These are phyloP conservation scores for Hephaestus fuliginosus DNA, from an alignment of 2,797 vertebrate genomes.

Conservation along the genomic window DNA sequence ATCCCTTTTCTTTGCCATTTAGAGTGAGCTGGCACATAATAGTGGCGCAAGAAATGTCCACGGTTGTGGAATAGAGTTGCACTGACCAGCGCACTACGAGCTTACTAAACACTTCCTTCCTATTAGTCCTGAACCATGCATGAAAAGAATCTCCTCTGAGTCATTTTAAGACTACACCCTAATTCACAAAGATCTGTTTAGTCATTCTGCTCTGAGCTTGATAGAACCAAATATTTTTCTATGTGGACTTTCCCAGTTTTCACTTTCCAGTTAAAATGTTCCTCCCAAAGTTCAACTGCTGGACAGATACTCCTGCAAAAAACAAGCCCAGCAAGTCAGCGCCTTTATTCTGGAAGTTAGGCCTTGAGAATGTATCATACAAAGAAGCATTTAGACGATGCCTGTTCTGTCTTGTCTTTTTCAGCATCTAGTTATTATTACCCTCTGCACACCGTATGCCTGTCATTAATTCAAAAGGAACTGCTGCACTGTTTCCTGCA, in stretches of 20 bases:
- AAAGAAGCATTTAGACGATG: neutral
- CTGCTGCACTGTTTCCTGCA: slow-evolving; percentile 64
- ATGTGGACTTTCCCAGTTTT: slow-evolving; percentile 14
- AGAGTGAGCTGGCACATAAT: neutral
- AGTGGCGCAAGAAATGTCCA: slow-evolving; percentile 4
- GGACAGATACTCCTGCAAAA: neutral
- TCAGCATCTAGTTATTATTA: slow-evolving; percentile 8
- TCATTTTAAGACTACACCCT: slow-evolving; percentile 39
- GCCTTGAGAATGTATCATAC: neutral
- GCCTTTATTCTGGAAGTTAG: slow-evolving; percentile 10
- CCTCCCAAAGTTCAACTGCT: neutral
- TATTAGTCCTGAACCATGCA: neutral
- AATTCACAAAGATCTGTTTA: slow-evolving; percentile 26
- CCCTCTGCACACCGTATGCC: neutral
- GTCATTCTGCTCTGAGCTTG: slow-evolving; percentile 36
- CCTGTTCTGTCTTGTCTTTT: neutral
- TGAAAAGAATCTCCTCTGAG: slow-evolving; percentile 43
- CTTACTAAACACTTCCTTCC: slow-evolving; percentile 35
- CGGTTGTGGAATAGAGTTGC: slow-evolving; percentile 9
- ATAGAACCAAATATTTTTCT: slow-evolving; percentile 16
- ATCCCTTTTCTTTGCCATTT: neutral
- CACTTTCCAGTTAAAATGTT: slow-evolving; percentile 14
- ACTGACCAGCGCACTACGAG: slow-evolving; percentile 33
- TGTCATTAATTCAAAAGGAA: slow-evolving; percentile 25
- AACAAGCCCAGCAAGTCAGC: neutral